Percentiles rank a stretch among this genome's conserved stretches.
Conservation (phyloP, 2,797 vertebrate species). For the Gymnoscopelus microlampas region DNA sequence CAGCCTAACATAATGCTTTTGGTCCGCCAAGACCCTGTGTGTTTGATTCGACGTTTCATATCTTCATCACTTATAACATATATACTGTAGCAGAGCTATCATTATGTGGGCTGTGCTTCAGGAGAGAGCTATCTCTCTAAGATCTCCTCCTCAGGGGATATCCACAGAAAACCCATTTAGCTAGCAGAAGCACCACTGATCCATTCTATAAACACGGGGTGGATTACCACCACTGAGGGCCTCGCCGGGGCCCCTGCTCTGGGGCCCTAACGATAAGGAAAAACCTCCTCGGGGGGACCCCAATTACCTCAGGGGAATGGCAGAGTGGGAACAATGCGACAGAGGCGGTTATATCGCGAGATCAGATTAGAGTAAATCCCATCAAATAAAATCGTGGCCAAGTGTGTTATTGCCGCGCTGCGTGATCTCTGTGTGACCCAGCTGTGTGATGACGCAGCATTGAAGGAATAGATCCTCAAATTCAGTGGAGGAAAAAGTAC, state of each 20-base stretch:
- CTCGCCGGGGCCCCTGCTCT: not conserved
- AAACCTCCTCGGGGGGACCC: not conserved
- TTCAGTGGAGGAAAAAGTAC: too few species aligned
- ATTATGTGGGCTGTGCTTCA: conserved; percentile 25
- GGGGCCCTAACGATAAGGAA: not conserved
- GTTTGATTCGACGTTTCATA: conserved; percentile 43
- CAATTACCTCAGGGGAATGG: not conserved
- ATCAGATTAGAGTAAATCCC: not conserved
- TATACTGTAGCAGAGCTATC: conserved; percentile 33
- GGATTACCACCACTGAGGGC: conserved; percentile 14
- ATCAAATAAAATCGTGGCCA: conserved; percentile 8
- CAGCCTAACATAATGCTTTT: not conserved
- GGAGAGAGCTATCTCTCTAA: conserved; percentile 28
- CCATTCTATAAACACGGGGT: conserved; percentile 28
- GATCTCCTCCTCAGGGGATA: conserved; percentile 54
- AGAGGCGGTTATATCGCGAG: not conserved
- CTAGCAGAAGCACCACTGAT: conserved; percentile 3
- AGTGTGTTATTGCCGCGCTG: too few species aligned
- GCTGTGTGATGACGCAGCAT: too few species aligned
- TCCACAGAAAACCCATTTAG: conserved; percentile 34
- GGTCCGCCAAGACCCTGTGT: not conserved
- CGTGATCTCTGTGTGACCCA: too few species aligned
- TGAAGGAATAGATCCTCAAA: too few species aligned
- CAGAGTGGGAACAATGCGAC: not conserved
- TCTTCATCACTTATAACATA: conserved; percentile 30